These are phyloP conservation scores for Megathymus violae DNA, from an alignment of 1,140 invertebrate species.

Conservation along the genomic window DNA sequence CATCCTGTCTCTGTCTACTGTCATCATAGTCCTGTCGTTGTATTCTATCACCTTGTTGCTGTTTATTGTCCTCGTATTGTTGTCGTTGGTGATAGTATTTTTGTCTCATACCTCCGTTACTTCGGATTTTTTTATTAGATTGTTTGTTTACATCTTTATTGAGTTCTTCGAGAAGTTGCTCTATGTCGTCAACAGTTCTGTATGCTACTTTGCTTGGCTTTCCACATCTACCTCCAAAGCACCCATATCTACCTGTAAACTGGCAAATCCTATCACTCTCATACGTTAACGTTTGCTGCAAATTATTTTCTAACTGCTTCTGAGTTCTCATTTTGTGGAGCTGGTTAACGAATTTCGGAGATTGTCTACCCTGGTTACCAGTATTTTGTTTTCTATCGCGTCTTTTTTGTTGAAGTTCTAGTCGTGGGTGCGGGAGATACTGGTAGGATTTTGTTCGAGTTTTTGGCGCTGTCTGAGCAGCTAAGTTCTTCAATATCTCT, in stretches of 20 bases:
- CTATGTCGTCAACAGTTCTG: conserved; percentile 24
- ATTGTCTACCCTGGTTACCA: conserved; percentile 30
- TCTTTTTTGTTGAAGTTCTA: background rate
- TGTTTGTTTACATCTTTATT: conserved; percentile 18
- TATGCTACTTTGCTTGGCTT: background rate
- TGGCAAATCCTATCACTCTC: conserved; percentile 21
- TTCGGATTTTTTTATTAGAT: background rate
- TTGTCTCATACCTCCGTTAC: too few species aligned
- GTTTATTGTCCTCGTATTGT: too few species aligned
- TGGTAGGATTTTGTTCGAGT: background rate
- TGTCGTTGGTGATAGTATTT: too few species aligned
- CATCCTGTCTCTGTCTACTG: too few species aligned
- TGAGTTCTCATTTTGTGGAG: conserved; percentile 10
- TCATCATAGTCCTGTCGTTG: too few species aligned
- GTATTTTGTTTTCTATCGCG: background rate
- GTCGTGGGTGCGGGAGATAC: conserved; percentile 1
- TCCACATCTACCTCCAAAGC: conserved; percentile 20
- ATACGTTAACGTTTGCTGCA: conserved; percentile 5
- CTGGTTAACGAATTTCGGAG: conserved; percentile 28
- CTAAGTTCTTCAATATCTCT: conserved; percentile 18
- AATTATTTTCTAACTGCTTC: conserved; percentile 1
- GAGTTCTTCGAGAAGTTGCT: conserved; percentile 11
- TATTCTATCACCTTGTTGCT: too few species aligned
- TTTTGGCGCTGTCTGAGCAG: background rate
- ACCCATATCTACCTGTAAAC: conserved; percentile 27